These are phyloP conservation scores for Odontophorus gujanensis DNA, from an alignment of 2,113 vertebrate genomes.

Conservation along the genomic window DNA sequence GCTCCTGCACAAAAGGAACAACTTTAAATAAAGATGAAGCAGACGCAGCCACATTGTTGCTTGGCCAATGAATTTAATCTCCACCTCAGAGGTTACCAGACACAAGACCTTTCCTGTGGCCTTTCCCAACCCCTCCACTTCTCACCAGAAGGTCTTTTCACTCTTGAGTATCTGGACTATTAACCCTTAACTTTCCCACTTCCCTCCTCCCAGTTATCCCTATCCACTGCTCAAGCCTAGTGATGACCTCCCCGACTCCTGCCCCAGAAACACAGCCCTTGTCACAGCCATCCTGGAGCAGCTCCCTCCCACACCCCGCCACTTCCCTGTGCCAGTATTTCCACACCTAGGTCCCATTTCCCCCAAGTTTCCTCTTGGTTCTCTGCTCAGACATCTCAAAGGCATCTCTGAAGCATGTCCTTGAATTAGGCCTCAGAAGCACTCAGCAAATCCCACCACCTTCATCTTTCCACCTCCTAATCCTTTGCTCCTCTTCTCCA, in stretches of 20 bases:
- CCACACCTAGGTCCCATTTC: neutral
- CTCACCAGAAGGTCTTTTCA: constrained; percentile 36
- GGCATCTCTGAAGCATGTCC: neutral
- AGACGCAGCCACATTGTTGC: neutral
- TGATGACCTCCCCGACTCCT: neutral
- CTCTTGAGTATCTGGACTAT: neutral
- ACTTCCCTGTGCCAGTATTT: neutral
- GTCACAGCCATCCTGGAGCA: fast-evolving
- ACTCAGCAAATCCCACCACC: neutral
- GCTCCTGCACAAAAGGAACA: constrained; percentile 14
- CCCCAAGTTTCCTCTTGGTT: neutral
- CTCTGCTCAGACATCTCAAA: neutral
- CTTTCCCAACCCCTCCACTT: constrained; percentile 53
- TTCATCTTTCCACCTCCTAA: neutral
- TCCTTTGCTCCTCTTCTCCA: neutral
- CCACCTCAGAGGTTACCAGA: constrained; percentile 44
- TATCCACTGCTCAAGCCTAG: neutral
- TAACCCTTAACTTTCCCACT: neutral
- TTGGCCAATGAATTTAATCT: neutral
- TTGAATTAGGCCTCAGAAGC: neutral
- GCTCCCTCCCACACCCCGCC: neutral
- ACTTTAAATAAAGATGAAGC: constrained; percentile 65
- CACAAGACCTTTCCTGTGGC: constrained; percentile 8
- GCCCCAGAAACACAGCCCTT: neutral
- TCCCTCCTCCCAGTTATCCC: neutral